These are phyloP conservation scores for Ericerus pela DNA, from an alignment of 1,140 invertebrate species.

Conservation along the genomic window DNA sequence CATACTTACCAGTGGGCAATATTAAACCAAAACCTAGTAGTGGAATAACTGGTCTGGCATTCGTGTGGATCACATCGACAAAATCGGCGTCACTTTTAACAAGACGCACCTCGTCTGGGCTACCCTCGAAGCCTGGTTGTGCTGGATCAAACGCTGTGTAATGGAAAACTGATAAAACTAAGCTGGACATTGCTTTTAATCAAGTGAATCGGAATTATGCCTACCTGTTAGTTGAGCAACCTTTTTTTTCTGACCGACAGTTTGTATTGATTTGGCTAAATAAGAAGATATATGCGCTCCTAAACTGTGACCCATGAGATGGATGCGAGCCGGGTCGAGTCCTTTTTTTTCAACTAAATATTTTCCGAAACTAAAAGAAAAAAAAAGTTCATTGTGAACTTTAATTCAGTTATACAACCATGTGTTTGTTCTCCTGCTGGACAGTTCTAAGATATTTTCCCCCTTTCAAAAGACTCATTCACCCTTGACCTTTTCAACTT, in stretches of 20 bases:
- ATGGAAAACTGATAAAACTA: background rate
- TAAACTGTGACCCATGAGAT: slow-evolving; percentile 33
- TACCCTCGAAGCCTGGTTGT: slow-evolving; percentile 42
- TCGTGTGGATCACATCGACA: slow-evolving; percentile 61
- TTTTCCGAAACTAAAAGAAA: slow-evolving; percentile 27
- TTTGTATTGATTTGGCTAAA: slow-evolving; percentile 27
- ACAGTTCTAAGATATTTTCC: background rate
- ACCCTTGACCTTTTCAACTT: no score
- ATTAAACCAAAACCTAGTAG: slow-evolving; percentile 31
- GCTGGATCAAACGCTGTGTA: slow-evolving; percentile 46
- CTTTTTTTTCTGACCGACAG: no score
- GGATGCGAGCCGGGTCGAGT: slow-evolving; percentile 23
- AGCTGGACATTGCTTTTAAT: background rate
- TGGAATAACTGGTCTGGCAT: slow-evolving; percentile 35
- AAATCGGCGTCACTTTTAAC: slow-evolving; percentile 50
- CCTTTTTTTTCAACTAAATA: slow-evolving; percentile 21
- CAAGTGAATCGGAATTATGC: background rate
- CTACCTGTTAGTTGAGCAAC: slow-evolving; percentile 31
- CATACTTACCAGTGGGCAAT: slow-evolving; percentile 27
- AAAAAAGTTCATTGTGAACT: slow-evolving; percentile 23
- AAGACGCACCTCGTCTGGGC: slow-evolving; percentile 39
- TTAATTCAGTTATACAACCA: slow-evolving; percentile 26
- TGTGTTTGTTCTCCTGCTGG: background rate
- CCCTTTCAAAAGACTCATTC: no score
- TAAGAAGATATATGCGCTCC: slow-evolving; percentile 32